Evolutionary conservation across 1,140 invertebrate genomes (phyloP), one percentile per base, ranked within the genome.

Genomic region (Atopsyche davidsoni): DNA sequence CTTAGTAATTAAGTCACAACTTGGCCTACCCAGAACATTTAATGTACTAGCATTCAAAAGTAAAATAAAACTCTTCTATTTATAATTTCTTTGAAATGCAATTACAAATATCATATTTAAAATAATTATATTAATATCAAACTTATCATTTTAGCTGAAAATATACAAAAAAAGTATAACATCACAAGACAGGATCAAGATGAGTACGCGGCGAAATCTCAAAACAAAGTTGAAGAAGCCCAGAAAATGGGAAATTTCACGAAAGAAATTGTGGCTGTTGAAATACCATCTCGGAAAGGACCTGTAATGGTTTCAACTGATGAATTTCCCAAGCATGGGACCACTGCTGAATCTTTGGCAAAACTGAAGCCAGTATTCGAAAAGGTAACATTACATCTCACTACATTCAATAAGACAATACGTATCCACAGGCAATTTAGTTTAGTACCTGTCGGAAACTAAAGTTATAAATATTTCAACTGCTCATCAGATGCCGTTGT

Each of bases 131-230:
- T 28, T 7, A 28, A 6, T n/a, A 28, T 28, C 25, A 28, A 38
- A 38, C 16, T 38, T n/a, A 46, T 47, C 47, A 51, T 66, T 62
- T 41, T 48, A 81, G 84, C 85, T 57, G 90, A 93, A 70, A 89
- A 92, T 72, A 68, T 93, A 25, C 83, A 83, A 0, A 81, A 85
- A 59, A 66, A 79, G 44, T 91, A 77, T 66, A 68, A 71, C 4
- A 77, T 93, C 34, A 76, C 75, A 14, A 74, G 89, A 58, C 70
- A 82, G 64, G 79, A 83, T 16, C 91, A 94, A 69, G 90, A 93
- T 62, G 60, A 72, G 24, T 89, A 78, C 72, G 85, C 90, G 0
- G 61, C 76, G 0, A 60, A 71, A 40, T 92, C 87, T n/a, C 89
- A 93, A 63, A 68, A 75, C 41, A 84, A 80, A 64, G 76, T 81